A percentile compares a stretch with the other conserved stretches of the same genome.
Evolutionary conservation across 2,797 vertebrate species (phyloP).

Genomic region (Scolopax rusticola): DNA sequence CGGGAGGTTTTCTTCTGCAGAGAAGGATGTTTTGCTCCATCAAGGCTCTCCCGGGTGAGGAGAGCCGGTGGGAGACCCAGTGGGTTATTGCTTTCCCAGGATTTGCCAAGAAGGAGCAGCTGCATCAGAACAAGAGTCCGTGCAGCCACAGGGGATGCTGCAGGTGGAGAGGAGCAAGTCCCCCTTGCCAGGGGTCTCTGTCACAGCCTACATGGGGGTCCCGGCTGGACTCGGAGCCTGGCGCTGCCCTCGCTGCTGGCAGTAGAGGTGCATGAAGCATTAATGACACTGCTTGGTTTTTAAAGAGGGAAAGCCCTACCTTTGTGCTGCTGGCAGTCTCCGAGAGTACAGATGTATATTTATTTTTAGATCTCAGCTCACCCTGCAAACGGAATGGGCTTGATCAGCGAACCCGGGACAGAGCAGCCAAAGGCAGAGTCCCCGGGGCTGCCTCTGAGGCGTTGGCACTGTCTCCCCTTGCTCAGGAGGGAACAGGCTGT

Average conservation of each 20-base stretch:
- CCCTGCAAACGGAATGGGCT: not conserved
- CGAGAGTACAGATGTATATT: not conserved
- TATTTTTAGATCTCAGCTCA: not conserved
- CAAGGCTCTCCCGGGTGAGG: not conserved
- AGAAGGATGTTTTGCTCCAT: not conserved
- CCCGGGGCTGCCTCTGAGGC: accelerated
- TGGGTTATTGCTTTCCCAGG: not conserved
- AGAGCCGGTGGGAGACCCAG: accelerated
- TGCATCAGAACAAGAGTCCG: not conserved
- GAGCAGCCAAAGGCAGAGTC: not conserved
- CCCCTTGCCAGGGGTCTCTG: not conserved
- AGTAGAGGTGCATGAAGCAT: not conserved
- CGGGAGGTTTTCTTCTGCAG: not conserved
- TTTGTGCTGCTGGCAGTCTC: not conserved
- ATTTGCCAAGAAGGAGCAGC: not conserved
- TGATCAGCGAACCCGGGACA: accelerated
- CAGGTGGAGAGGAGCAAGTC: not conserved
- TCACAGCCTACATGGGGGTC: accelerated
- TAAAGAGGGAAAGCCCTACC: not conserved
- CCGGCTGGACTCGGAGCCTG: accelerated
- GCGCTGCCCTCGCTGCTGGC: not conserved
- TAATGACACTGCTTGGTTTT: not conserved
- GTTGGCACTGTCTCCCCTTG: not conserved
- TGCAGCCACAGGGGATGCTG: not conserved
- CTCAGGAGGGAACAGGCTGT: not conserved